Base-by-base conservation (phyloP, 1,140 invertebrate genomes). In the Armadillidium nasatum region DNA sequence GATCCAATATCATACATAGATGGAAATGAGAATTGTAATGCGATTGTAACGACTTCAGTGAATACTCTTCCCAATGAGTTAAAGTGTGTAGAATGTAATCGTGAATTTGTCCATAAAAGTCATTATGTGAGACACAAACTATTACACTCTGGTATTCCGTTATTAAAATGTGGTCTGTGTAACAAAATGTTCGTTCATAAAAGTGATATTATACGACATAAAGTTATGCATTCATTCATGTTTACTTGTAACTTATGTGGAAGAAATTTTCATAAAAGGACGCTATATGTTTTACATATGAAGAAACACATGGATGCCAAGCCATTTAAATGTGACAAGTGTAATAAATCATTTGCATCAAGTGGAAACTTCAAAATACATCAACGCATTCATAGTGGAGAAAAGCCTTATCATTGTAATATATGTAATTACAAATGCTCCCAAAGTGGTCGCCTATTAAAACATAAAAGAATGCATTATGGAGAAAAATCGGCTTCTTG, bases 201-300 rank as follows among this genome's bases (percentile, higher is more conserved):
- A 68, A 80, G 79, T 72, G 79, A 80, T 60, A 80, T 80, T 21
- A 80, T 80, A 22, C 77, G 79, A 9, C 79, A 80, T 68, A 80
- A 80, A 67, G 79, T 80, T 10, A 80, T 80, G 79, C 79, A 80
- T 70, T 80, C 79, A 15, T 80, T 80, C 68, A 80, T 80, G 2
- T 99, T 96, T 83, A 94, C 94, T 11, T 99, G 97, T 87, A 96
- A 99, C 85, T 93, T 98, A 78, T 99, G 97, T 85, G 93, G 95
- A 84, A 99, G 98, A 88, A 94, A 94, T 68, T 81, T 81, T 72
- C 78, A 80, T 44, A 78, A 80, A 33, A 75, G 79, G 19, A 76
- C 79, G 43, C 71, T 80, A 6, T 80, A 79, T 67, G 71, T 79
- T 22, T 78, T 80, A 75, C 81, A 81, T 71, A 94, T 98, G 85